These are phyloP conservation scores for Hydra vulgaris DNA, from an alignment of 30 jellyfish, hydroid and myxozoan genomes.

Conservation along the genomic window DNA sequence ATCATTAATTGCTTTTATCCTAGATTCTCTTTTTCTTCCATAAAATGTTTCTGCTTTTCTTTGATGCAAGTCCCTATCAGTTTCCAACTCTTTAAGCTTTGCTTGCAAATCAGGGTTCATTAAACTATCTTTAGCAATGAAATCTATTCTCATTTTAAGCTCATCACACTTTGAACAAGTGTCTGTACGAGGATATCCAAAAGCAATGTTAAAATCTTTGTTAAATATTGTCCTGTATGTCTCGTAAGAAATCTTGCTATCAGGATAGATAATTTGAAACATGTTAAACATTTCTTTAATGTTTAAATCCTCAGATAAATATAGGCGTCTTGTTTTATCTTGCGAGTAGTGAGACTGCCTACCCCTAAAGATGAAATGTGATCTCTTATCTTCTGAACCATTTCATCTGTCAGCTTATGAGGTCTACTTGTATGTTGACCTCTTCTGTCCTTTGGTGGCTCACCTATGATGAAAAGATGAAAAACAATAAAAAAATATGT, in stretches of 20 bases:
- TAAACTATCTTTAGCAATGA: background rate
- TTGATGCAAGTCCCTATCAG: background rate
- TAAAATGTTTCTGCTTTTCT: background rate
- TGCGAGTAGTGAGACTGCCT: background rate
- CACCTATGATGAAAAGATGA: background rate
- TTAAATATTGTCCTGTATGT: slow-evolving; percentile 1
- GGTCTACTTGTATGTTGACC: background rate
- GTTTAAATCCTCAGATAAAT: background rate
- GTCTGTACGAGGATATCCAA: slow-evolving; percentile 5
- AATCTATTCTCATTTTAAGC: background rate
- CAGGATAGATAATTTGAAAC: background rate
- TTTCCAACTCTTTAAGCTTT: background rate
- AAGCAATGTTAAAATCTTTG: background rate
- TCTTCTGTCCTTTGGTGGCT: background rate
- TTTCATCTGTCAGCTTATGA: background rate
- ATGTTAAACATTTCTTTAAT: background rate
- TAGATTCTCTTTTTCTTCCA: background rate
- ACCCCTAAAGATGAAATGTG: background rate
- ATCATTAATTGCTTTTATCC: background rate
- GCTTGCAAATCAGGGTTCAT: background rate
- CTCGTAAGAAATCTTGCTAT: slow-evolving; percentile 8
- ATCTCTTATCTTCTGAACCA: background rate
- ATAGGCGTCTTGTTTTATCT: background rate
- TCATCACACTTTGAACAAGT: slow-evolving; percentile 10
- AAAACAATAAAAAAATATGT: background rate